Base-by-base conservation (phyloP, 2,797 vertebrate species). In the Capromys pilorides region DNA sequence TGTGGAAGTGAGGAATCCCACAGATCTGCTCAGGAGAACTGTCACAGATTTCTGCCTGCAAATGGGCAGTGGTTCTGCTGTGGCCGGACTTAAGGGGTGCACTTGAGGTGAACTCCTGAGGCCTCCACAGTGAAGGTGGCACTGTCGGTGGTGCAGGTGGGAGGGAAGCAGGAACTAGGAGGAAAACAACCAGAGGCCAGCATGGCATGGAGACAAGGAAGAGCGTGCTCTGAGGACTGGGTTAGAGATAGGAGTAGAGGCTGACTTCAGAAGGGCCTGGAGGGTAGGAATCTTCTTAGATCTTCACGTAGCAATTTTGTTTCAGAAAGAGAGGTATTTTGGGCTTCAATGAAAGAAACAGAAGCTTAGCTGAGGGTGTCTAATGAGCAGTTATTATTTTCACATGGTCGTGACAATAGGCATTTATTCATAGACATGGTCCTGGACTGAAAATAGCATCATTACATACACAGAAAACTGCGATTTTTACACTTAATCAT, bases 371-470 rank as follows among this genome's bases (percentile, higher is more conserved):
- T 93, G 69, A 51, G 12, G 93, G 62, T 21, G 39, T 75, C 92
- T 97, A 97, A 94, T 95, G 69, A 94, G 80, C 54, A 91, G 82
- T 82, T 85, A 95, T 96, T 96, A 97, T 94, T 96, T 96, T 91
- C 93, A 97, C 80, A 75, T 78, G 81, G 89, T 94, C 45, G 0
- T 94, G 94, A 96, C 91, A 95, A 94, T 78, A 94, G 81, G 91
- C 75, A 87, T 94, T 73, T 96, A 96, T 95, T 94, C 97, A 91
- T 94, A 94, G 94, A n/a, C n/a, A n/a, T 92, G 94, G 11, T 33
- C 59, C 36, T 90, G 88, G 84, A 90, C 89, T 96, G 66, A 82
- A 94, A 88, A 96, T 88, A n/a, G 13, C 88, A 41, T 92, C 69
- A 92, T 95, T 94, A 51, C 33, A 78, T 93, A 96, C 96, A 95